Percentiles rank a stretch among this genome's conserved stretches.
Evolutionary conservation across 2,888 invertebrate species (phyloP).

Genomic region (Apodemia mormo): DNA sequence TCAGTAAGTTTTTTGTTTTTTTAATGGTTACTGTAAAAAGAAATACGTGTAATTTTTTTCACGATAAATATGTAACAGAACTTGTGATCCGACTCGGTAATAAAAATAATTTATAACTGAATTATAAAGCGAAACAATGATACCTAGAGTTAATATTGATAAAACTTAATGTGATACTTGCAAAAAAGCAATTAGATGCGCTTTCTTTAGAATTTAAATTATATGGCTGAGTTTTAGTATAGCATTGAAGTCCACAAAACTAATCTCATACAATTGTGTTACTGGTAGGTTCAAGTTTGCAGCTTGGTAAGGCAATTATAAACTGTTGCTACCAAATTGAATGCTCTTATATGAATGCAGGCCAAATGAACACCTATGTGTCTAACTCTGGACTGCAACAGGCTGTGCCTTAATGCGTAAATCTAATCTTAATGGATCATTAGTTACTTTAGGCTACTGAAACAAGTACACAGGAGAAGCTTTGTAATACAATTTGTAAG

Average conservation of each 20-base stretch:
- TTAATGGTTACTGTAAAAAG: too few relatives aligned
- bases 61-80: too few relatives aligned
- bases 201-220: not conserved
- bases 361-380: not conserved
- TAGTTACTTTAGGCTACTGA: not conserved
- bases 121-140: too few relatives aligned
- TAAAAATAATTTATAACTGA: too few relatives aligned
- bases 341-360: not conserved
- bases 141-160: too few relatives aligned
- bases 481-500: not conserved
- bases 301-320: constrained; percentile 5
- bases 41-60: too few relatives aligned
- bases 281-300: not conserved
- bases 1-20: too few relatives aligned
- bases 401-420: not conserved
- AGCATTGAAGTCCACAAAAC: not conserved
- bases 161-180: too few relatives aligned
- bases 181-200: too few relatives aligned
- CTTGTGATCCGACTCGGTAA: too few relatives aligned
- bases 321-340: not conserved
- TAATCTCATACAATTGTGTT: not conserved
- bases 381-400: not conserved
- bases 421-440: constrained; percentile 6
- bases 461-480: not conserved
- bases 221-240: not conserved